Percentiles rank a stretch among this genome's conserved stretches.
phyloP scores from a whole-genome alignment of 2,113 vertebrate genomes.

The Sturnira hondurensis region DNA sequence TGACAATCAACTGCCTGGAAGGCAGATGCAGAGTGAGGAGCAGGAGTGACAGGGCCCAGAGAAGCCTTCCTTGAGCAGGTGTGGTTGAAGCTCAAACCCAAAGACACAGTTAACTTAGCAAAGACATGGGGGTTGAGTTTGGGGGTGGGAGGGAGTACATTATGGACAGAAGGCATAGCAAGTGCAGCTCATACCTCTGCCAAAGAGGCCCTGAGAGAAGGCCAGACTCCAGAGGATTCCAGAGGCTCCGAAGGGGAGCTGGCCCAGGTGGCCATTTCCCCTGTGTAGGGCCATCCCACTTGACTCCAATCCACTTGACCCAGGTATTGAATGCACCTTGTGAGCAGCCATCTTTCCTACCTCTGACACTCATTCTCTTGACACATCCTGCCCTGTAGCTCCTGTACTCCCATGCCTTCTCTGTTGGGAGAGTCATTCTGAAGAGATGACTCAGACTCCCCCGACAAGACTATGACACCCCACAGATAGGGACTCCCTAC shows the following conservation, averaged over 20 bases:
- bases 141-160: background rate
- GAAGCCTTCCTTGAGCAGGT: background rate
- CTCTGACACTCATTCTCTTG: background rate
- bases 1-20: accelerated
- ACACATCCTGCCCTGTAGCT: background rate
- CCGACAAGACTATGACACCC: background rate
- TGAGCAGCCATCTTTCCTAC: background rate
- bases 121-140: background rate
- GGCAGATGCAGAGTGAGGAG: background rate
- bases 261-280: background rate
- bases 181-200: background rate
- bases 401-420: background rate
- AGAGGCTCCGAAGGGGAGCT: too few relatives aligned
- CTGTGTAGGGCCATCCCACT: background rate
- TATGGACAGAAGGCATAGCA: background rate
- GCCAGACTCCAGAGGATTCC: background rate
- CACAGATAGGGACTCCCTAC: background rate
- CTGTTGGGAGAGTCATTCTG: background rate
- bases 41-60: background rate
- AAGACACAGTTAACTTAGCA: background rate
- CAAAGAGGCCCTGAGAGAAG: background rate
- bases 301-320: background rate
- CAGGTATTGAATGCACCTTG: background rate
- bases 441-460: background rate
- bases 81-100: background rate